Evolutionary conservation across 1,140 invertebrate genomes (phyloP).

Genomic region (Planococcus citri): DNA sequence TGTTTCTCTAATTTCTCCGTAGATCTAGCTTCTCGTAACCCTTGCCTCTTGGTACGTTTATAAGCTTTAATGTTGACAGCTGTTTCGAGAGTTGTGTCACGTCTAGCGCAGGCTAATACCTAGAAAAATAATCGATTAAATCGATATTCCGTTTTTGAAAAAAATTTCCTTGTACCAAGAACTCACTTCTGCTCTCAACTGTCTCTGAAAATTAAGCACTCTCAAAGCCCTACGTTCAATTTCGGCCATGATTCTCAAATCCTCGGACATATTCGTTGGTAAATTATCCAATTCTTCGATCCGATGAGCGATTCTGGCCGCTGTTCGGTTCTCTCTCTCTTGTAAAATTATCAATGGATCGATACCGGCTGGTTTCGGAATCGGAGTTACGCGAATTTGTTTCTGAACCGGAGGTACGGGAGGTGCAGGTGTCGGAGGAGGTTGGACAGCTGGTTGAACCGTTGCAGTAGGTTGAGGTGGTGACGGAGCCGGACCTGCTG

Average conservation of each 20-base stretch:
- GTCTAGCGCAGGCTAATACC: conserved; percentile 58
- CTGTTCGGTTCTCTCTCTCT: conserved; percentile 86
- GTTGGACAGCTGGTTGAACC: conserved; percentile 28
- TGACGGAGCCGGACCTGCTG: conserved; percentile 31
- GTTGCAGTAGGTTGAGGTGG: conserved; percentile 29
- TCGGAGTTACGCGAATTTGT: conserved; percentile 70
- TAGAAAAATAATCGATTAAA: conserved; percentile 24
- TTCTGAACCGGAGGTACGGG: conserved; percentile 42
- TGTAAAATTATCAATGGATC: conserved; percentile 86
- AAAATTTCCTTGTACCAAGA: not conserved
- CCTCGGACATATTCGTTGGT: conserved; percentile 81
- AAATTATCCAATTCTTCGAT: conserved; percentile 71
- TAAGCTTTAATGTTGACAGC: conserved; percentile 94
- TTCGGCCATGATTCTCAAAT: conserved; percentile 81
- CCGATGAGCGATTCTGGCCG: conserved; percentile 66
- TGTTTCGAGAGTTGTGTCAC: conserved; percentile 91
- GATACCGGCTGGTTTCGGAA: conserved; percentile 79
- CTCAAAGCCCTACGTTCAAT: conserved; percentile 87
- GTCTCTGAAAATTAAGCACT: conserved; percentile 89
- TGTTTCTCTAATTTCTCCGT: conserved; percentile 98
- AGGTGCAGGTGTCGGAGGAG: conserved; percentile 28
- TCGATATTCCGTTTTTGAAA: too few relatives aligned
- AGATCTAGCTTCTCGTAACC: conserved; percentile 85
- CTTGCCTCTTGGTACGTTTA: conserved; percentile 88
- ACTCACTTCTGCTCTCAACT: conserved; percentile 61